phyloP scores from a whole-genome alignment of 2,113 vertebrate species.

The Pseudois nayaur region DNA sequence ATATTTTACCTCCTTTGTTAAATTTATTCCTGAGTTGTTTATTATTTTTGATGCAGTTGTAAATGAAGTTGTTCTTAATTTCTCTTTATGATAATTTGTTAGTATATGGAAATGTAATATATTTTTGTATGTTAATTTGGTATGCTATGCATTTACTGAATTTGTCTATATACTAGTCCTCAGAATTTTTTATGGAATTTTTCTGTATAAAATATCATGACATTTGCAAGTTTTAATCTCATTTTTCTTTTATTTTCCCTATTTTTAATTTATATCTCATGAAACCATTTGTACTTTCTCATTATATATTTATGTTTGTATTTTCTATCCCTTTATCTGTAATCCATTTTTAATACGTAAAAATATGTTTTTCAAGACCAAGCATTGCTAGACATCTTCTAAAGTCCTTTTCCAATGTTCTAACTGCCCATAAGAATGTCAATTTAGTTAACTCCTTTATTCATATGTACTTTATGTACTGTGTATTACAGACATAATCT shows the following conservation, averaged over 20 bases:
- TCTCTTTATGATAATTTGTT: neutral
- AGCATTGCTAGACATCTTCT: neutral
- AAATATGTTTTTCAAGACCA: neutral
- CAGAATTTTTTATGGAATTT: neutral
- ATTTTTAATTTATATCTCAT: neutral
- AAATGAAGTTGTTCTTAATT: neutral
- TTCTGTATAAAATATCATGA: neutral
- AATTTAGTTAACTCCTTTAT: neutral
- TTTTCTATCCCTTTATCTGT: neutral
- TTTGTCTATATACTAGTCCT: neutral
- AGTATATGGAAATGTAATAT: neutral
- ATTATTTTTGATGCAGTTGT: neutral
- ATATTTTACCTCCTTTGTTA: neutral
- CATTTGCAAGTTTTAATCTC: neutral
- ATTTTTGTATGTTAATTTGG: neutral
- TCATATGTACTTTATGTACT: neutral
- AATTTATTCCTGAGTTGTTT: neutral
- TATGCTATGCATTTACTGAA: neutral
- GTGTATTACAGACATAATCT: neutral
- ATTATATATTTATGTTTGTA: neutral
- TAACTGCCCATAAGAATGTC: neutral
- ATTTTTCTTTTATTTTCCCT: neutral
- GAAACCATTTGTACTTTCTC: neutral
- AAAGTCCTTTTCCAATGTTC: neutral
- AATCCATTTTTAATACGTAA: neutral